phyloP scores from a whole-genome alignment of 2,797 vertebrate species.

The Myotis planiceps region DNA sequence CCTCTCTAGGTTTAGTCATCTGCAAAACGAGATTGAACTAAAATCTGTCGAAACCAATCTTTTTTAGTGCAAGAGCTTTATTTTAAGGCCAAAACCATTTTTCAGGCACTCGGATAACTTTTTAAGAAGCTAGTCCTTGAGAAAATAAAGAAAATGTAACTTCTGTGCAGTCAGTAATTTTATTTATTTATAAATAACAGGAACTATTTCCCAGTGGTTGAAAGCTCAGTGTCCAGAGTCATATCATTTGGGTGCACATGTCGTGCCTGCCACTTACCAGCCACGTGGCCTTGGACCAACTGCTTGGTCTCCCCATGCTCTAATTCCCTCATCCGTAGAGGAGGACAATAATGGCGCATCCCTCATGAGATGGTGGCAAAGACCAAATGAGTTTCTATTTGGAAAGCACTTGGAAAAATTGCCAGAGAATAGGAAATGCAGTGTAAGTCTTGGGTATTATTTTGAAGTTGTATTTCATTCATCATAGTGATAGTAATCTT shows the following conservation, averaged over 20 bases:
- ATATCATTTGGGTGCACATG: rapidly evolving
- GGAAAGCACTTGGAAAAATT: background rate
- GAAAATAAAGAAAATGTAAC: background rate
- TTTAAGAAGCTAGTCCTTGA: background rate
- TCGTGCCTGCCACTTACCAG: background rate
- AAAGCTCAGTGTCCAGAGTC: background rate
- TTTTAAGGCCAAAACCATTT: background rate
- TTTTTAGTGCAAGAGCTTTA: background rate
- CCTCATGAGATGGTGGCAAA: background rate
- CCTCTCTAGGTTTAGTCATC: background rate
- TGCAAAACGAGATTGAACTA: background rate
- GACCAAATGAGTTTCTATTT: background rate
- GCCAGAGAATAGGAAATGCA: background rate
- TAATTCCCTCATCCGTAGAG: background rate
- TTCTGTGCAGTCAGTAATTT: background rate
- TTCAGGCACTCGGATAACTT: background rate
- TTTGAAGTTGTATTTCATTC: background rate
- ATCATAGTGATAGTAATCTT: background rate
- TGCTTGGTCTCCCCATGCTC: background rate
- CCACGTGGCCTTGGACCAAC: background rate
- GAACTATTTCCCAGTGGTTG: background rate
- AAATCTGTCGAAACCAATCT: background rate
- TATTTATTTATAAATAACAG: background rate
- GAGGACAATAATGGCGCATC: background rate
- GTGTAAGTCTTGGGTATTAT: background rate